These are phyloP conservation scores for Tillus elongatus DNA, from an alignment of 2,888 invertebrate genomes.

Conservation along the genomic window DNA sequence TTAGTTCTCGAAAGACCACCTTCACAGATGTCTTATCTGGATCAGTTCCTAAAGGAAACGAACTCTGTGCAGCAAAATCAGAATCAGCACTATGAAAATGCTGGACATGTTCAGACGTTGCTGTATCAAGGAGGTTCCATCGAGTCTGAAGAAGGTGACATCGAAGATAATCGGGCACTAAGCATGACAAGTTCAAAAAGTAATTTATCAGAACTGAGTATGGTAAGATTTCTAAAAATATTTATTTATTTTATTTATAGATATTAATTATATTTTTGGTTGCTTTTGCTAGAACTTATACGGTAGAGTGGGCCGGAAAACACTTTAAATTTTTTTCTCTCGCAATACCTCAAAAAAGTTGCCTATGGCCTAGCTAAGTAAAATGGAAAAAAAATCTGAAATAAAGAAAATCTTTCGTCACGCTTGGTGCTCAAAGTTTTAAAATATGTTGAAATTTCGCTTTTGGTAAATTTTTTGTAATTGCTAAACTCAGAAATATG, in stretches of 20 bases:
- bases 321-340: too few species aligned
- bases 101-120: conserved; percentile 32
- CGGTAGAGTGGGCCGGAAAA: too few species aligned
- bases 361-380: too few species aligned
- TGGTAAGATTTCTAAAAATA: conserved; percentile 47
- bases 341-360: too few species aligned
- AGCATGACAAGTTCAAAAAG: conserved; percentile 76
- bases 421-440: too few species aligned
- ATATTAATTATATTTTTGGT: conserved; percentile 3
- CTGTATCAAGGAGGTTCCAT: conserved; percentile 48
- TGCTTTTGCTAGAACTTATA: neutral
- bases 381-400: too few species aligned
- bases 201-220: conserved; percentile 72
- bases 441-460: too few species aligned
- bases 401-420: too few species aligned
- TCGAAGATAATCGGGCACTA: conserved; percentile 66
- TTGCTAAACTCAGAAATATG: too few species aligned
- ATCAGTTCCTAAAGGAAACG: conserved; percentile 80
- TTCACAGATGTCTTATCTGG: conserved; percentile 85
- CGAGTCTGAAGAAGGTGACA: conserved; percentile 64
- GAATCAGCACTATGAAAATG: conserved; percentile 33
- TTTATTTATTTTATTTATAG: conserved; percentile 11
- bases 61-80: conserved; percentile 29
- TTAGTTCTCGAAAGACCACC: conserved; percentile 84
- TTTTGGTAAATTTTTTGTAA: too few species aligned